Base-by-base conservation (phyloP, 2,888 invertebrate species). In the Diarsia rubi region DNA sequence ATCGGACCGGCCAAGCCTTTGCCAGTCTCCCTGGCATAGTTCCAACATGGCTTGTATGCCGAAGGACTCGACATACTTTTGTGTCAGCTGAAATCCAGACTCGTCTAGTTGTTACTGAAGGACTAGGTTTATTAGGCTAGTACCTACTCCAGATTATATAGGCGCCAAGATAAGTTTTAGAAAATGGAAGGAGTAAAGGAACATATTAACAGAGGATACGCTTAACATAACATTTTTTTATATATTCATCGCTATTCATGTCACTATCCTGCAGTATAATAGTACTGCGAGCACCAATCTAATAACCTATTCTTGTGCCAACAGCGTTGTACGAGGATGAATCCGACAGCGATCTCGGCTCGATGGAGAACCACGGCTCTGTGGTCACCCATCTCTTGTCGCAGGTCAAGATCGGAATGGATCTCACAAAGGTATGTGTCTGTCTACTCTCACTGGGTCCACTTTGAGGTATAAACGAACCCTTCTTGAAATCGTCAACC, bases 361-460 rank as follows among this genome's bases (percentile, higher is more conserved):
- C 98, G 44, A 98, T 99, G 97, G 99, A 99, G 95, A 98, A 98
- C 91, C 99, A 99, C 94, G 99, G 99, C 70, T 99, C 99, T 66
- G 99, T 99, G 88, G 98, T 99, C 89, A 98, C 99, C 78, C 99
- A 99, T 95, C 97, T 99, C 69, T 96, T 99, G 86, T 99, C 99
- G 2, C 99, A 99, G 96, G 99, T 99, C 83, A 99, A 99, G 95
- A 99, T 99, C 91, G 99, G 99, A 81, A 99, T 99, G 99, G 99
- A 99, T 96, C 97, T 99, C 91, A 99, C 99, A 19, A 99, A 99
- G 97, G 97, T 97, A 78, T 70, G 14, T 24, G 14, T 24, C 14
- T 1, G 6, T 54, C 24, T 14, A 54, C 12, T 24, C 12, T 54
- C n/a, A 14, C 12, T 52, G n/a, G 21, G 9, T 1, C 11, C 21